Evolutionary conservation across 2,113 vertebrate species (phyloP), one percentile per base, ranked within the genome.

Genomic region (Camelus bactrianus): DNA sequence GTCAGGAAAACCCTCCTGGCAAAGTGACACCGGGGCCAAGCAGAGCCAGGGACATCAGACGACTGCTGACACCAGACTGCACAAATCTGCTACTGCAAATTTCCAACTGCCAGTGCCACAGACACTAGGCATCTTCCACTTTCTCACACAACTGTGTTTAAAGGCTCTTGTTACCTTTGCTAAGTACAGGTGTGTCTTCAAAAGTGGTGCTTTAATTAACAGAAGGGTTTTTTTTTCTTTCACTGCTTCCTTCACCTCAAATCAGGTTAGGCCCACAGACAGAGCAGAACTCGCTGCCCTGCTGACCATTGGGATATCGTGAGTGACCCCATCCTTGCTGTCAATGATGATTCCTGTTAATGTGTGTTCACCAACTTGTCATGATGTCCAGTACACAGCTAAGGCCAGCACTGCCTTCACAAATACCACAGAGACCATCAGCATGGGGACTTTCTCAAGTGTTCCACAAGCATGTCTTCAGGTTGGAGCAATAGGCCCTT

Each of bases 281-380:
- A 38, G 17, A 6, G 22, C 86, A 3, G 19, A 9, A 30, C 4
- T 26, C 72, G 70, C 7, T 3, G 7, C 11, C 8, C 30, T 17
- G 83, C 99, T 96, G 97, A 99, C 99, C 99, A 99, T 99, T 22
- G 99, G 99, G 97, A 99, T 99, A 0, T 98, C 99, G 0, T 99
- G 99, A 52, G 99, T 99, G 94, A 99, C 99, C 60, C 99, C 99
- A 4, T 99, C 99, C 2, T 99, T 99, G 0, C 99, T 99, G 82
- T 99, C 99, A 0, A 99, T 99, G 95, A 99, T 99, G 38, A 98
- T 98, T 6, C 99, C 99, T 0, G 99, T 99, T 88, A 99, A 98
- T 3, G 99, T 99, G 12, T 99, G 98, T 16, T 99, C 98, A 13
- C 99, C 99, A 4, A 99, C 99, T 92, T 99, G 99, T 19, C 99